Conservation (phyloP, 1,140 invertebrate species). For the Musca vetustissima region DNA sequence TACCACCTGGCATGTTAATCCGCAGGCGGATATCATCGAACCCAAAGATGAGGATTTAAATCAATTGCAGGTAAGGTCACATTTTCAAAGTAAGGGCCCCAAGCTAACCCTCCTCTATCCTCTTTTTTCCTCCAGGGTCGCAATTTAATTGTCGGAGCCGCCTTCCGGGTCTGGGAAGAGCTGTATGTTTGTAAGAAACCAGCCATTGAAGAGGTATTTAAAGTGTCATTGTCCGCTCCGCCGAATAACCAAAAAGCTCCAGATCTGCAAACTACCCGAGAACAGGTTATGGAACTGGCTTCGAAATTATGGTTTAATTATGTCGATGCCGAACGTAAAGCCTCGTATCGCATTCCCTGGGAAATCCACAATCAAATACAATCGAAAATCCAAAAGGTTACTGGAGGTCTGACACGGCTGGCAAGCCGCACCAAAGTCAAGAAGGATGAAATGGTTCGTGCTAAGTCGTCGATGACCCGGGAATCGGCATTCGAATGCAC, state of each 20-base stretch:
- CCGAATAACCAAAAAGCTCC: constrained; percentile 75
- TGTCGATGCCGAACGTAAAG: constrained; percentile 85
- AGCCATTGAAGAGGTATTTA: constrained; percentile 91
- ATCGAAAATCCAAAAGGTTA: constrained; percentile 95
- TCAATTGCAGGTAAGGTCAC: constrained; percentile 63
- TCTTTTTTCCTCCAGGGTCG: constrained; percentile 58
- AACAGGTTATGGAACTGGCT: constrained; percentile 83
- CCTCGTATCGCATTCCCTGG: constrained; percentile 81
- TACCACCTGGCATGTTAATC: constrained; percentile 89
- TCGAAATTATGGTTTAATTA: constrained; percentile 88
- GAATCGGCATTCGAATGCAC: constrained; percentile 57
- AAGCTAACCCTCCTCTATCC: not conserved
- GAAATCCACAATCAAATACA: constrained; percentile 94
- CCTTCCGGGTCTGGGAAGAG: constrained; percentile 95
- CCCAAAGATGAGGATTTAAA: constrained; percentile 74
- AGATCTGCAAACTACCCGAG: constrained; percentile 74
- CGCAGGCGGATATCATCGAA: constrained; percentile 67
- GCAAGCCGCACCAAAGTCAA: constrained; percentile 86
- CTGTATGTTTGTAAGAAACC: constrained; percentile 95
- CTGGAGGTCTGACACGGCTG: constrained; percentile 84
- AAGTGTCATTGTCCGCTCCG: constrained; percentile 74
- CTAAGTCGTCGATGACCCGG: constrained; percentile 55
- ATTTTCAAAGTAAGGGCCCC: not conserved
- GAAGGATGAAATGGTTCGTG: constrained; percentile 63
- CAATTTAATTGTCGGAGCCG: constrained; percentile 86